Evolutionary conservation across 2,797 vertebrate genomes (phyloP).

Genomic region (Podarcis lilfordi): DNA sequence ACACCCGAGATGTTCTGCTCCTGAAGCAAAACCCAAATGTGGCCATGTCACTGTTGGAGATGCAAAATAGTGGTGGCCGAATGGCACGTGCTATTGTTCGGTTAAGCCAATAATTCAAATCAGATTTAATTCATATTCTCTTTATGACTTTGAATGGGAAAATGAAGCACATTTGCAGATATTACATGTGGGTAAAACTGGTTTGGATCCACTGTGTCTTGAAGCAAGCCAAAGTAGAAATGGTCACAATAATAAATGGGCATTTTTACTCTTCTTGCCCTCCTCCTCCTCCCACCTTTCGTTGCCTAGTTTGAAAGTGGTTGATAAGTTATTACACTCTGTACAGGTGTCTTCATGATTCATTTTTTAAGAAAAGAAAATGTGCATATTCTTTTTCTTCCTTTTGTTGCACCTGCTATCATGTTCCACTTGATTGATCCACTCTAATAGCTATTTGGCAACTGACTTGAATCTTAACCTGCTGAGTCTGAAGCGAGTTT

Average conservation of each 20-base stretch:
- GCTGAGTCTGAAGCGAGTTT: conserved; percentile 33
- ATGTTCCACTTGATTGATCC: conserved; percentile 39
- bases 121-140: not conserved
- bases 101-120: not conserved
- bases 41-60: not conserved
- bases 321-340: not conserved
- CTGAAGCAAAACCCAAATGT: not conserved
- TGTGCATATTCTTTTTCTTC: conserved; percentile 11
- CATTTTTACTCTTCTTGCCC: not conserved
- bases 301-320: not conserved
- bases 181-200: not conserved
- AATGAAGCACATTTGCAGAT: not conserved
- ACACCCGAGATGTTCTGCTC: not conserved
- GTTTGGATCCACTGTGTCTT: too few species aligned
- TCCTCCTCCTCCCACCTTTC: too few species aligned
- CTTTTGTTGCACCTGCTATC: conserved; percentile 40
- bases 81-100: not conserved
- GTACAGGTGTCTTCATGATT: not conserved
- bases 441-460: conserved; percentile 16
- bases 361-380: not conserved
- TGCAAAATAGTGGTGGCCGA: not conserved
- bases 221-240: not conserved
- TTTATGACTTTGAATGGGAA: not conserved
- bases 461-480: conserved; percentile 39
- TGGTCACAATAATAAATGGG: not conserved